Base-by-base conservation (phyloP, 2,113 vertebrate genomes). In the Cololabis saira region DNA sequence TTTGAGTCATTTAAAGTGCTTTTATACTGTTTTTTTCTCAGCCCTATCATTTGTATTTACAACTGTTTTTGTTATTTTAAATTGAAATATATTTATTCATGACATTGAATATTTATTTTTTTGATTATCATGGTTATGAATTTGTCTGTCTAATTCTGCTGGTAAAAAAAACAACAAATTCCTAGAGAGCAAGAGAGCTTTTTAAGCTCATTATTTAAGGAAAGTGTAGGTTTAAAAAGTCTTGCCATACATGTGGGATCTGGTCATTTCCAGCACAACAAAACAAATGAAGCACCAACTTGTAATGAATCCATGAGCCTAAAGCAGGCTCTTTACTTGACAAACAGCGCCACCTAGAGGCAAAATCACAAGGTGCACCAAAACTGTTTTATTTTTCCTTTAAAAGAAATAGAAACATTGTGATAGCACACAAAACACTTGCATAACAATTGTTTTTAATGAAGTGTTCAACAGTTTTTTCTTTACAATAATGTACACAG, bases 281-380 rank as follows among this genome's bases (percentile, higher is more conserved):
- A 33, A 42, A 50, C 14, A 27, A 27, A 27, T 27, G 24, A 2
- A 27, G 24, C 24, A 4, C 33, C 6, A 9, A 9, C 33, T 37
- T 1, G 33, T 37, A 9, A 37, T 37, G 6, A 11, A 11, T 9
- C 5, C 4, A 0, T 12, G 5, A 41, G 17, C n/a, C 6, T 10
- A 14, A 1, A 19, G 49, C 5, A 33, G 3, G 1, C 45, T 61
- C 50, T 81, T 60, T 47, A 48, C 71, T 85, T 77, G 68, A 40
- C 22, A 67, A 77, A 78, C 78, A 85, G 88, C 57, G 73, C 87
- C 82, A 77, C 68, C 91, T 83, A 81, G 75, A 82, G 90, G 69
- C 37, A 5, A 67, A 72, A 33, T 13, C 2, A 2, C 19, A 30
- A 16, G 41, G 14, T n/a, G 7, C 19, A 24, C 40, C 18, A 12